Evolutionary conservation across 2,888 invertebrate species (phyloP).

Genomic region (Chymomyza procnemis): DNA sequence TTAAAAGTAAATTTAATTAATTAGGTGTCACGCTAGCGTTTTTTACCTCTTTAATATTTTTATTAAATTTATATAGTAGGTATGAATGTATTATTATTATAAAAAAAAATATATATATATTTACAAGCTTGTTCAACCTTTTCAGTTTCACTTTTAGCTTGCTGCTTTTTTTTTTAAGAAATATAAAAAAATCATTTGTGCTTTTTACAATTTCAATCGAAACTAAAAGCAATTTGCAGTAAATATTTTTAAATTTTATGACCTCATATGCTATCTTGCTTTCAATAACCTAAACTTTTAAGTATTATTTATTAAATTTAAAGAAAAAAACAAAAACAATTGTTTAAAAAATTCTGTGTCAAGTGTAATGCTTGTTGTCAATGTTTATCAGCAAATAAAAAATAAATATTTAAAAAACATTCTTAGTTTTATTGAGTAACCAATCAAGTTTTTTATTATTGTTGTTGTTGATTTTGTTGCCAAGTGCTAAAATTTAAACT

Average conservation of each 20-base stretch:
- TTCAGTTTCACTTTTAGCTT: background rate
- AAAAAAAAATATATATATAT: too few species aligned
- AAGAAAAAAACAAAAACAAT: background rate
- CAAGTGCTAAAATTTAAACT: background rate
- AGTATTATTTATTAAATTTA: background rate
- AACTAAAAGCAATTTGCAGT: background rate
- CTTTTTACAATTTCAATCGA: background rate
- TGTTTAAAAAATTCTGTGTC: background rate
- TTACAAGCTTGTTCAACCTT: background rate
- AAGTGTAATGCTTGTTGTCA: background rate
- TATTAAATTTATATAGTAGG: background rate
- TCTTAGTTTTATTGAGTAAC: background rate
- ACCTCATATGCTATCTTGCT: background rate
- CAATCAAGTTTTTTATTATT: background rate
- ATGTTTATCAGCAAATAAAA: background rate
- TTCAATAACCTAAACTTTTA: background rate
- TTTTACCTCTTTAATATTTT: background rate
- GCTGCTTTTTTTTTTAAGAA: background rate
- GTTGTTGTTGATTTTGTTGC: background rate
- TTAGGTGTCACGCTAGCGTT: too few species aligned
- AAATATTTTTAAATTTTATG: background rate
- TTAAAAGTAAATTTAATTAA: conserved; percentile 6
- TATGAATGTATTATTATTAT: background rate
- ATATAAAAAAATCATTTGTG: background rate
- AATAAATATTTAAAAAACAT: background rate